Evolutionary conservation across 2,113 vertebrate genomes (phyloP), one percentile per base, ranked within the genome.

Genomic region (Microcebus ravelobensis): DNA sequence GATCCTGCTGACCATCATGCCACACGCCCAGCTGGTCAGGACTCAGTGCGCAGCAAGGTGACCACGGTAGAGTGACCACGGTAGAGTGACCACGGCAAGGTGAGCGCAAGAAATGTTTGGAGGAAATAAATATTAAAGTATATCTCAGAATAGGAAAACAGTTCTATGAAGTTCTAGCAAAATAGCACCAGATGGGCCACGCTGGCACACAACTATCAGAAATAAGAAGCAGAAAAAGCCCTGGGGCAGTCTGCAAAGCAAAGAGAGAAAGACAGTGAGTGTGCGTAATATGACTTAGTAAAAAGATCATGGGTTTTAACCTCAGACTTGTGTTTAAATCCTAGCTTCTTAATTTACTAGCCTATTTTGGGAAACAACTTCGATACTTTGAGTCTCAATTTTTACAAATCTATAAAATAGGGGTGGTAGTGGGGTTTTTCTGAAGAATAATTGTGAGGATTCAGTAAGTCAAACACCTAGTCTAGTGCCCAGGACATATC

Each of bases 141-240:
- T 68, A 36, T 83, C 68, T 86, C 29, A 83, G 90, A 92, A 50
- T 36, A 83, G 84, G 83, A 97, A 90, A 68, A 27, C 83, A 83
- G 90, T 14, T 18, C 68, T 80, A 63, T 92, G 80, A 87, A 96
- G 93, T 92, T 92, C 55, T 91, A 31, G 71, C 84, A 97, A 97
- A 95, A 96, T 11, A 96, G 83, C 80, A 80, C 61, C 96, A 97
- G 96, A 96, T 96, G 96, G 94, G 73, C 83, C 73, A 96, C 2
- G 55, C 90, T 97, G 95, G 92, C 96, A 96, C 18, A 76, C 13
- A 27, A 20, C 87, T 79, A 61, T 73, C 80, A 87, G 93, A 94
- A 92, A 79, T 50, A 87, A 95, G 92, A 92, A 95, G 95, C 65
- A 70, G 70, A 59, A 94, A 93, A 92, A 77, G 70, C 27, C 74